A percentile compares a stretch with the other conserved stretches of the same genome.
Conservation (phyloP, 2,797 vertebrate species). For the Eulemur coronatus region DNA sequence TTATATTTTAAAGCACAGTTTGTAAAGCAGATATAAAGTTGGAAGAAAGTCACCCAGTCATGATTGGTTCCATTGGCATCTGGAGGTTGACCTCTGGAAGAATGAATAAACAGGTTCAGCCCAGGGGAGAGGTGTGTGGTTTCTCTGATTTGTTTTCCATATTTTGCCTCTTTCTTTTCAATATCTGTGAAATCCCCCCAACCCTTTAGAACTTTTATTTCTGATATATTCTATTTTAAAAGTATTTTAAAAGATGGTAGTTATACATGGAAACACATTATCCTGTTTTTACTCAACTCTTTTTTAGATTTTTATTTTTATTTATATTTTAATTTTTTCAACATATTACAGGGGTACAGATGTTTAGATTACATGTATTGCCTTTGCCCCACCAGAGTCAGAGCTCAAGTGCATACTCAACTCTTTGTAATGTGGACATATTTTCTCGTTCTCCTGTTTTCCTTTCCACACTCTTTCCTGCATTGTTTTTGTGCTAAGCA, state of each 20-base stretch:
- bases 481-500: background rate
- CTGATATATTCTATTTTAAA: background rate
- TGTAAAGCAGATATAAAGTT: background rate
- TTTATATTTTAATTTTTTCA: too few species aligned
- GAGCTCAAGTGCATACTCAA: background rate
- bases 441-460: background rate
- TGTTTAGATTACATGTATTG: too few species aligned
- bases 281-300: background rate
- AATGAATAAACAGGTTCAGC: background rate
- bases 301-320: too few species aligned
- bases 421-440: background rate
- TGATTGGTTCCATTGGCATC: background rate
- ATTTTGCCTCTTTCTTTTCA: background rate
- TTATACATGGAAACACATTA: background rate
- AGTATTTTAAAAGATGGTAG: background rate
- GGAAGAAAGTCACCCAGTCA: background rate
- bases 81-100: background rate
- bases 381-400: too few species aligned
- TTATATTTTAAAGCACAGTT: background rate
- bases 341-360: too few species aligned
- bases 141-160: background rate
- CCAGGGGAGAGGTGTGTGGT: rapidly evolving
- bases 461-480: background rate
- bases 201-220: background rate
- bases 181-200: background rate